Evolutionary conservation across 2,113 vertebrate species (phyloP).

Genomic region (Nothocercus nigrocapillus): DNA sequence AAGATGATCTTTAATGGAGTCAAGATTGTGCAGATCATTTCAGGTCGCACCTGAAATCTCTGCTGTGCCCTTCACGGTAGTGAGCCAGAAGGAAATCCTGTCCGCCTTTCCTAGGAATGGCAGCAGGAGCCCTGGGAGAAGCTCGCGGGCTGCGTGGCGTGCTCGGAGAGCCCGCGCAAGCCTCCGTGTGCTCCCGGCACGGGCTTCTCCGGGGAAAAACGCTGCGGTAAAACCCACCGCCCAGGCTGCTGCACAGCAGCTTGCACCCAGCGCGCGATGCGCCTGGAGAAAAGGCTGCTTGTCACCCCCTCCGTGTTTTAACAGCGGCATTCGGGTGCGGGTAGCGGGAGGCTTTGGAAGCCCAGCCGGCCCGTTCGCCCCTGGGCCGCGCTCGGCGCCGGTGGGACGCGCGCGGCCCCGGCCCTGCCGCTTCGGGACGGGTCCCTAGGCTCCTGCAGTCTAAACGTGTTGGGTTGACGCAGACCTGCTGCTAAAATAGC

Average conservation of each 20-base stretch:
- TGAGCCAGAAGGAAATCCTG: neutral
- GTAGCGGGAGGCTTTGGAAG: neutral
- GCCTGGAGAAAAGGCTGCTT: neutral
- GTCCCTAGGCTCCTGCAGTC: conserved; percentile 11
- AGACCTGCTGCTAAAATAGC: conserved; percentile 26
- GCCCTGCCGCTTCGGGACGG: conserved; percentile 6
- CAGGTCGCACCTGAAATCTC: neutral
- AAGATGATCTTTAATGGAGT: neutral
- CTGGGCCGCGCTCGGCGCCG: neutral
- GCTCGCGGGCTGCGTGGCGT: neutral
- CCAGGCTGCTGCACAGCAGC: neutral
- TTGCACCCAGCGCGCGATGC: neutral
- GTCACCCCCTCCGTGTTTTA: neutral
- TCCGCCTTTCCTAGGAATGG: accelerated
- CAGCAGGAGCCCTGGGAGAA: neutral
- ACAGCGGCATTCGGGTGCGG: neutral
- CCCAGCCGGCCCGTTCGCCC: neutral
- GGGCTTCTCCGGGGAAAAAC: neutral
- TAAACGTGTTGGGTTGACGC: conserved; percentile 18
- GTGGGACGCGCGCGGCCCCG: neutral
- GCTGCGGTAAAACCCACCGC: neutral
- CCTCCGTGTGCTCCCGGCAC: neutral
- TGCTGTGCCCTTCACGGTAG: neutral
- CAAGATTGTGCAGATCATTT: neutral
- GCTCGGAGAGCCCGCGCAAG: neutral